phyloP scores from a whole-genome alignment of 2,113 vertebrate genomes.

The Caracal caracal region DNA sequence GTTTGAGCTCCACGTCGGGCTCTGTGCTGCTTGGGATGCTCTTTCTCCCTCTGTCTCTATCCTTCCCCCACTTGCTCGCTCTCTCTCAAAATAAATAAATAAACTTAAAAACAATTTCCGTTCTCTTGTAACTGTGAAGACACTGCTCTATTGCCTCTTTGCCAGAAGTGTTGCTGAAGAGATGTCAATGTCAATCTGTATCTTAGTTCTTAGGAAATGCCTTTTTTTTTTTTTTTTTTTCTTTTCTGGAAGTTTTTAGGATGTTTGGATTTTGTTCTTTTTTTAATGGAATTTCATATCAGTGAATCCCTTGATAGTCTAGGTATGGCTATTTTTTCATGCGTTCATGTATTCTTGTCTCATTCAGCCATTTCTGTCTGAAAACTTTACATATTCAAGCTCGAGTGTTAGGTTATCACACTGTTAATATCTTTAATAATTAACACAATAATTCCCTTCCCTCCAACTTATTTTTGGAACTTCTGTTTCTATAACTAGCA shows the following conservation, averaged over 20 bases:
- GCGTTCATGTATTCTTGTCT: not conserved
- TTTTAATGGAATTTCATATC: not conserved
- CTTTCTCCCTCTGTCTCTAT: no score
- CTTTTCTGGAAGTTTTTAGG: not conserved
- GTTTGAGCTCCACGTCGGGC: no score
- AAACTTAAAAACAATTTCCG: not conserved
- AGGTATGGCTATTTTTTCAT: not conserved
- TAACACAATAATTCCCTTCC: not conserved
- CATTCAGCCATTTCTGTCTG: not conserved
- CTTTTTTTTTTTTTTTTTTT: not conserved
- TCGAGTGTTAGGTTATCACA: not conserved
- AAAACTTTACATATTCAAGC: not conserved
- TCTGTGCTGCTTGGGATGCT: no score
- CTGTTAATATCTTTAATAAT: not conserved
- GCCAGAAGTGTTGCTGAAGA: not conserved
- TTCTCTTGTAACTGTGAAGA: not conserved
- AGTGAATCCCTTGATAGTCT: not conserved
- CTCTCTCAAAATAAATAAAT: no score
- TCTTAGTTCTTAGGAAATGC: not conserved
- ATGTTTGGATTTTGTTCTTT: not conserved
- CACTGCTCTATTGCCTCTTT: not conserved
- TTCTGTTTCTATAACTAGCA: not conserved
- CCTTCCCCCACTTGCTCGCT: no score
- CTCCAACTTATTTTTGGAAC: not conserved
- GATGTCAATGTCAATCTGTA: not conserved